Evolutionary conservation across 2,888 invertebrate genomes (phyloP).

Genomic region (Drosophila anomalata): DNA sequence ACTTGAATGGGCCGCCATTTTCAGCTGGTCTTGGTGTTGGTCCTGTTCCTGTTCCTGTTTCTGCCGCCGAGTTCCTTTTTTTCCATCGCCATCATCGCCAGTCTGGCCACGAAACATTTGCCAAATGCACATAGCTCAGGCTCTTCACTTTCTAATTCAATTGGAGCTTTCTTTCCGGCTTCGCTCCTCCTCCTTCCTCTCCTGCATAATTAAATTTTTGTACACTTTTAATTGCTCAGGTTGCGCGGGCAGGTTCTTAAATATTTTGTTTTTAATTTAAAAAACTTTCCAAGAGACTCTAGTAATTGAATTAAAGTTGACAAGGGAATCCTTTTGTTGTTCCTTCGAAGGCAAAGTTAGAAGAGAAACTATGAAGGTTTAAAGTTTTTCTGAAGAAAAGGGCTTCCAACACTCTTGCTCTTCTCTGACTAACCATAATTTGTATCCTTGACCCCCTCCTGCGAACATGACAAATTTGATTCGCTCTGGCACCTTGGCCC

Average conservation of each 20-base stretch:
- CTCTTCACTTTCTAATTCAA: slow-evolving; percentile 61
- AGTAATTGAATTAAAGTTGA: slow-evolving; percentile 39
- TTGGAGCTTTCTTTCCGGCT: slow-evolving; percentile 52
- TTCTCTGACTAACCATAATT: slow-evolving; percentile 21
- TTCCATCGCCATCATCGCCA: slow-evolving; percentile 12
- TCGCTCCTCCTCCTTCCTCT: slow-evolving; percentile 35
- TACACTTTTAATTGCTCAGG: slow-evolving; percentile 79
- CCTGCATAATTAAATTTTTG: slow-evolving; percentile 81
- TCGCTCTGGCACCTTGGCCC: slow-evolving; percentile 34
- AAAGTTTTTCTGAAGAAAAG: not conserved
- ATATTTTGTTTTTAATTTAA: slow-evolving; percentile 36
- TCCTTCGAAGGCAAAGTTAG: not conserved
- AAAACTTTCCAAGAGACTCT: slow-evolving; percentile 23
- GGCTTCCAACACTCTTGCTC: too few species aligned
- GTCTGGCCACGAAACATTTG: slow-evolving; percentile 53
- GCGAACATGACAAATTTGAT: slow-evolving; percentile 42
- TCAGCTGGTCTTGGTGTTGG: slow-evolving; percentile 14
- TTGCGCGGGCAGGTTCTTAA: not conserved
- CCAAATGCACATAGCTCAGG: slow-evolving; percentile 9
- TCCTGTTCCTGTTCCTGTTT: slow-evolving; percentile 15
- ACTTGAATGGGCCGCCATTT: slow-evolving; percentile 66
- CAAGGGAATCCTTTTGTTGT: slow-evolving; percentile 7
- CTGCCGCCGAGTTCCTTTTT: not conserved
- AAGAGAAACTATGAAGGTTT: not conserved
- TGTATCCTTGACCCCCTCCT: slow-evolving; percentile 2